Evolutionary conservation across 2,113 vertebrate genomes (phyloP).

Genomic region (Percopsis transmontana): DNA sequence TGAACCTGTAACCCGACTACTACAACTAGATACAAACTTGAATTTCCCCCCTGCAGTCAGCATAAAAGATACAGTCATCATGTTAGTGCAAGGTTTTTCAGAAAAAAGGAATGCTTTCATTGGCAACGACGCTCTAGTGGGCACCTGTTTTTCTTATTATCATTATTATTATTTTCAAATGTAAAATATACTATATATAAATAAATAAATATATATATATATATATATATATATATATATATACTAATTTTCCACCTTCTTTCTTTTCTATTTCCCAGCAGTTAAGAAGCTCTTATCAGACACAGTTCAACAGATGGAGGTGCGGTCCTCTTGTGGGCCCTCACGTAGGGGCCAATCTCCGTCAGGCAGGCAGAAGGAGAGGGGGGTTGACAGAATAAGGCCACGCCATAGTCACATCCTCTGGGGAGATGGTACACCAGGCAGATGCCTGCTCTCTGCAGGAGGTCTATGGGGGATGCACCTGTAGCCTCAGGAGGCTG

Average conservation of each 20-base stretch:
- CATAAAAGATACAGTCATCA: not conserved
- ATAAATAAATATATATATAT: too few species aligned
- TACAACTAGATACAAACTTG: too few species aligned
- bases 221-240: not conserved
- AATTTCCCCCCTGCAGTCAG: too few species aligned
- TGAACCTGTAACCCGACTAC: too few species aligned
- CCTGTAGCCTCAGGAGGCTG: constrained; percentile 8
- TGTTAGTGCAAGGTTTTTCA: constrained; percentile 26
- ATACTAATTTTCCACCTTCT: constrained; percentile 41
- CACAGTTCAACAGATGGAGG: constrained; percentile 64
- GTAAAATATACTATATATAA: too few species aligned
- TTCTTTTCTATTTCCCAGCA: constrained; percentile 25
- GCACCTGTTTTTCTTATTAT: not conserved
- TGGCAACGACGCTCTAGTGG: not conserved
- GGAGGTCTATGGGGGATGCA: not conserved
- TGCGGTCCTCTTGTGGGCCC: not conserved
- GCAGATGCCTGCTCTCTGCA: constrained; percentile 44
- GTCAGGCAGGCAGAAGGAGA: constrained; percentile 49
- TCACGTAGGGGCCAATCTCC: constrained; percentile 70
- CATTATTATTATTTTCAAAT: constrained; percentile 5
- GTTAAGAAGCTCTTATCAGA: constrained; percentile 18
- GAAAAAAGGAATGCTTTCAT: constrained; percentile 5
- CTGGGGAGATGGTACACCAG: constrained; percentile 18
- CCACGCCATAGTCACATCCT: constrained; percentile 59
- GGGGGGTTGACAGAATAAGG: constrained; percentile 87